Base-by-base conservation (phyloP, 2,888 invertebrate species). In the Patella ulyssiponensis region DNA sequence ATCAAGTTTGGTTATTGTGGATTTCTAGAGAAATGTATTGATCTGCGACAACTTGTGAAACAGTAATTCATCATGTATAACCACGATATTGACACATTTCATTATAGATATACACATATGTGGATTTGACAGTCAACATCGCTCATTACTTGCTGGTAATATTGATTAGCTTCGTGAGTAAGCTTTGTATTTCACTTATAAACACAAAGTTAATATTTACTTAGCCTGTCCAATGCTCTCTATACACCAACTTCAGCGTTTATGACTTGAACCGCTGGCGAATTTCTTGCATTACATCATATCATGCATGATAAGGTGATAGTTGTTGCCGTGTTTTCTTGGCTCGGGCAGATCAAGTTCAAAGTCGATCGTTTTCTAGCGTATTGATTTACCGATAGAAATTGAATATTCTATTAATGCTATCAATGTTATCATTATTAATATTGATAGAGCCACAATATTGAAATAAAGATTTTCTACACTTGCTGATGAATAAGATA, bases 51-150 rank as follows among this genome's bases (percentile, higher is more conserved):
- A 23, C 20, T 64, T 64, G 64, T 64, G 64, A 64, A 64, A 64
- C 64, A 23, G 64, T 64, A 64, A 64, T 64, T 64, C 64, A 64
- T 64, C 64, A 64, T 64, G 64, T 64, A 64, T 64, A 64, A 64
- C 64, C 64, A 64, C 14, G 64, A 64, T 64, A 64, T 64, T 64
- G 64, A 64, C 64, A 64, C 64, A 64, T 64, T 23, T 23, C 23
- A 64, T 64, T 64, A 64, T 64, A 64, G 20, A 23, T 64, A 64
- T 64, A 64, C 64, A 64, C 64, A 64, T 64, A 64, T 64, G 64
- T 64, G 64, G 64, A 64, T 64, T 64, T 64, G 64, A 64, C 64
- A 64, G 64, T 64, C 64, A 64, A 64, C 64, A 64, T 64, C 23
- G 64, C 64, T 64, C 64, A 64, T 64, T 64, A 64, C 23, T 64